Percentiles rank a stretch among this genome's conserved stretches.
These are phyloP conservation scores for Myotis planiceps DNA, from an alignment of 2,797 vertebrate genomes.

Conservation along the genomic window DNA sequence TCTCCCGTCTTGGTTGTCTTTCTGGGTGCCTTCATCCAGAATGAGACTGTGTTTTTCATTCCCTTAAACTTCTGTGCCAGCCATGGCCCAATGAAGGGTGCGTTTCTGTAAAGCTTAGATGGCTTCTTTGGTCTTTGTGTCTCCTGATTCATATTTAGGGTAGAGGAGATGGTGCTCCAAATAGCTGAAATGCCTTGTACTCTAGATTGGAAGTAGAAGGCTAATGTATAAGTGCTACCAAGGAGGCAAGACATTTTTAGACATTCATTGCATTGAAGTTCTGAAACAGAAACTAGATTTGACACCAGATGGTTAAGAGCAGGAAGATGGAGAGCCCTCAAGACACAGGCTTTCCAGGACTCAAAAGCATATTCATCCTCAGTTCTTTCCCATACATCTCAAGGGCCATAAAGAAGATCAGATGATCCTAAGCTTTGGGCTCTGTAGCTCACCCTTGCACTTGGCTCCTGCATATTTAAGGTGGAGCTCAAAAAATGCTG, in stretches of 20 bases:
- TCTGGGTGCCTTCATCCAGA: not conserved
- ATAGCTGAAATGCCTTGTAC: not conserved
- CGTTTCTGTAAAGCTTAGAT: not conserved
- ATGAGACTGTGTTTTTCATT: not conserved
- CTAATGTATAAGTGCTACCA: not conserved
- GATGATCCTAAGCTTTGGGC: not conserved
- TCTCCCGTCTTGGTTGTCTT: not conserved
- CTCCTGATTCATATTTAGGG: not conserved
- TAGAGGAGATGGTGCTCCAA: not conserved
- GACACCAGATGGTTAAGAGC: not conserved
- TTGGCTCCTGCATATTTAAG: not conserved
- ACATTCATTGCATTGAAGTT: not conserved
- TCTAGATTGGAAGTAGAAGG: not conserved
- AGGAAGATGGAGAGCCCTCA: not conserved
- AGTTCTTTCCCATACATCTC: not conserved
- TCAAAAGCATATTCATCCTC: not conserved
- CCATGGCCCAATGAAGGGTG: not conserved
- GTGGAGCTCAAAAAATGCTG: not conserved
- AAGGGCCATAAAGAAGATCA: not conserved
- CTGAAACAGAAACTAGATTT: slow-evolving; percentile 29
- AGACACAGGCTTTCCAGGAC: not conserved
- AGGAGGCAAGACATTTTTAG: not conserved
- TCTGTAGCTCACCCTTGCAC: not conserved
- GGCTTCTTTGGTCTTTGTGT: not conserved
- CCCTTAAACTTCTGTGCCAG: not conserved